phyloP scores from a whole-genome alignment of 92 coral and sea anemone genomes.

The Muricea muricata region DNA sequence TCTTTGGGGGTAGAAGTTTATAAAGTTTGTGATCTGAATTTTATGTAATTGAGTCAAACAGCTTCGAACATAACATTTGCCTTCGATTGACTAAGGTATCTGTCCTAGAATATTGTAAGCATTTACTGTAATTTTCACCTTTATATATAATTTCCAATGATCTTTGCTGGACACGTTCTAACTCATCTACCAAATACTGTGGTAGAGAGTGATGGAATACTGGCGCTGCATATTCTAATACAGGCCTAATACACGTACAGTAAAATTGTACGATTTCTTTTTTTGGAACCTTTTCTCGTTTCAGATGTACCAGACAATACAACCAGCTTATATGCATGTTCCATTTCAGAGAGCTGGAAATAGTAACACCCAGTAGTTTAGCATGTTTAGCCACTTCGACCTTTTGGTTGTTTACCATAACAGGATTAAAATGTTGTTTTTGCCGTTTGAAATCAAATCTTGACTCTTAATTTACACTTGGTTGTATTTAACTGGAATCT shows the following conservation, averaged over 20 bases:
- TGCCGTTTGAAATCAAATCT: neutral
- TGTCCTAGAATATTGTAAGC: neutral
- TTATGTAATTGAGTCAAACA: neutral
- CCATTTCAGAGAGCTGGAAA: slow-evolving; percentile 40
- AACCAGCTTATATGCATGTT: slow-evolving; percentile 46
- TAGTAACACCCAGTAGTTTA: slow-evolving; percentile 33
- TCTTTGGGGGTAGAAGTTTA: neutral
- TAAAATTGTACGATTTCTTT: slow-evolving; percentile 36
- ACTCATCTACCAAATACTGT: neutral
- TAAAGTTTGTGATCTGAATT: neutral
- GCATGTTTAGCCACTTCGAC: neutral
- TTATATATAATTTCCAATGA: neutral
- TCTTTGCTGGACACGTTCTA: slow-evolving; percentile 13
- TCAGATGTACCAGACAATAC: slow-evolving; percentile 45
- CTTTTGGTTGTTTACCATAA: neutral
- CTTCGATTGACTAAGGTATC: neutral
- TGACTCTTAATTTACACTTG: neutral
- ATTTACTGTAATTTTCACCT: neutral
- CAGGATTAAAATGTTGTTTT: slow-evolving; percentile 7
- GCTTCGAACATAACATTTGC: neutral
- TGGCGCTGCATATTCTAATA: slow-evolving; percentile 11
- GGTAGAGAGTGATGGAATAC: slow-evolving; percentile 12
- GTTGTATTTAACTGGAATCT: neutral
- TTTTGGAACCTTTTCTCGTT: slow-evolving; percentile 35
- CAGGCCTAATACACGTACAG: slow-evolving; percentile 16